Percentiles rank a stretch among this genome's conserved stretches.
Conservation (phyloP, 2,113 vertebrate species). For the Boulengeromyrus knoepffleri region DNA sequence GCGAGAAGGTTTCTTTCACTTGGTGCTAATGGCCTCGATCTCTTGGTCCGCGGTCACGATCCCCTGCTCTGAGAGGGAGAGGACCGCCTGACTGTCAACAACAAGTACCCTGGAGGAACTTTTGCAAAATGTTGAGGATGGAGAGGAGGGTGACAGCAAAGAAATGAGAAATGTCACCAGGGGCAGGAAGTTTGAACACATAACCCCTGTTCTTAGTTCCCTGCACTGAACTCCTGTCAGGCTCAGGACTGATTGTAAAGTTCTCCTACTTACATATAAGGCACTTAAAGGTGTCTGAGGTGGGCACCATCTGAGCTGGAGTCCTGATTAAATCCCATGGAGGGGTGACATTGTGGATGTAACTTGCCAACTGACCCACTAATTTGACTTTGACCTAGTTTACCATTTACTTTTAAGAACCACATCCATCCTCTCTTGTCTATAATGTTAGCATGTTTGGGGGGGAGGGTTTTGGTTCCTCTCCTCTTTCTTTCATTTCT, state of each 20-base stretch:
- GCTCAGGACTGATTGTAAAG: not conserved
- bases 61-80: not conserved
- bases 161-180: not conserved
- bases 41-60: not conserved
- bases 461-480: not conserved
- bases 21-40: not conserved
- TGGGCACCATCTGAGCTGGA: not conserved
- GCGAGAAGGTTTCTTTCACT: not conserved
- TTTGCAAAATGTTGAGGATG: not conserved
- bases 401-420: not conserved
- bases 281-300: not conserved
- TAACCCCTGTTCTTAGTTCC: not conserved
- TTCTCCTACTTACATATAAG: not conserved
- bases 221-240: not conserved
- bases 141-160: not conserved
- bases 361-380: not conserved
- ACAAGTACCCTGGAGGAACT: not conserved
- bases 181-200: not conserved
- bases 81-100: not conserved
- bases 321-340: not conserved
- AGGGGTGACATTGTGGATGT: not conserved
- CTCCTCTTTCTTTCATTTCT: not conserved
- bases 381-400: not conserved
- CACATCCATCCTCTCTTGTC: not conserved
- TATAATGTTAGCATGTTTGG: not conserved